Base-by-base conservation (phyloP, 2,113 vertebrate species). In the Sebastes fasciatus region DNA sequence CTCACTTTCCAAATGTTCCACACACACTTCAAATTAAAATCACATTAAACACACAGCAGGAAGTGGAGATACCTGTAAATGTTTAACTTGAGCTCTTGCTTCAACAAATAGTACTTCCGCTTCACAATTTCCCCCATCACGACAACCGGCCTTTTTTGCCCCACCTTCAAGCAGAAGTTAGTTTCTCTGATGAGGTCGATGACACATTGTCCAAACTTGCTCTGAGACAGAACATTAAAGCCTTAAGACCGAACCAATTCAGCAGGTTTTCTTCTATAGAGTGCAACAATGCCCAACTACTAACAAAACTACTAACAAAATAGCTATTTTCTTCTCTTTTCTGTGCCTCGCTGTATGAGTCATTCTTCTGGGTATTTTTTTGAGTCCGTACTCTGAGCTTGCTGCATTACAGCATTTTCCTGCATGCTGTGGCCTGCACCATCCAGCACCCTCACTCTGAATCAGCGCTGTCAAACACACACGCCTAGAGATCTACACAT, bases 371-470 rank as follows among this genome's bases (percentile, higher is more conserved):
- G 14, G 26, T 6, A 1, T 67, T 77, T 54, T 48, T 51, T 23
- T 58, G 21, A 73, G 26, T 42, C 9, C 1, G 58, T 12, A 49
- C 7, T 62, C 58, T 57, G 14, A 58, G 12, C 13, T 60, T 57
- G 63, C 77, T 43, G 63, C 80, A 40, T 46, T 43, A 2, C 68
- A 69, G 85, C 73, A 69, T 85, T 80, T 89, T n/a, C 66, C 51
- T 71, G 72, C 92, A 77, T 84, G 92, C 91, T 74, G 82, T 76
- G 80, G 83, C 90, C 82, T 87, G 91, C 73, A 46, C 6, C 46
- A 7, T 42, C 66, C 63, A 74, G 58, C 60, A 21, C 42, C n/a
- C 65, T 84, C 54, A 16, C 6, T 82, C 57, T 83, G 69, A 79
- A 79, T 72, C 91, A 82, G 60, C 19, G n/a, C 84, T 80, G 77